Conservation (phyloP, 2,797 vertebrate genomes). For the Mormyrops attenuatus region DNA sequence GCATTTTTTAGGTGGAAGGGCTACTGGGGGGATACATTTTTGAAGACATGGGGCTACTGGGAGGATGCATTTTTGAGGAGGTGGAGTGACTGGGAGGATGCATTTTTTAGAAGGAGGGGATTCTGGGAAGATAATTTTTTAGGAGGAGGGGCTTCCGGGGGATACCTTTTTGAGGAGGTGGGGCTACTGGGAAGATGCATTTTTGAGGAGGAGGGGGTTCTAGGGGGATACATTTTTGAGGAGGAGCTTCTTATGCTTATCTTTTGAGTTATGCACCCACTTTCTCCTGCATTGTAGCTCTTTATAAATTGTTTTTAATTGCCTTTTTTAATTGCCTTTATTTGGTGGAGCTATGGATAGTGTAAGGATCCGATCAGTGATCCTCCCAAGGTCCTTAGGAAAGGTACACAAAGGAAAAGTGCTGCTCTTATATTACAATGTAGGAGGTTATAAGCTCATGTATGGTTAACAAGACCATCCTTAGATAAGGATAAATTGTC, state of each 20-base stretch:
- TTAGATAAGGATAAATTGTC: too few species aligned
- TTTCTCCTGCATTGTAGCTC: not conserved
- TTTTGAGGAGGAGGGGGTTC: not conserved
- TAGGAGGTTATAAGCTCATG: not conserved
- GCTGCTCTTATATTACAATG: too few species aligned
- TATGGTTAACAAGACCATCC: not conserved
- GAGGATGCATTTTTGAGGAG: not conserved
- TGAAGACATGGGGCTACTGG: not conserved
- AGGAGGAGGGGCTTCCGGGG: not conserved
- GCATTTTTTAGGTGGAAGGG: not conserved
- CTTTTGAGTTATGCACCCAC: not conserved
- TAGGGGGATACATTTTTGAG: not conserved
- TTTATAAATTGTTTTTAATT: not conserved
- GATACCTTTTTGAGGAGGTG: not conserved
- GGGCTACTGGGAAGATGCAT: not conserved
- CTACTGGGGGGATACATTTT: not conserved
- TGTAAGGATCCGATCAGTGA: not conserved
- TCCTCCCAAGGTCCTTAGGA: not conserved
- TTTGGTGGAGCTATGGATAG: not conserved
- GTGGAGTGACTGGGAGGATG: not conserved
- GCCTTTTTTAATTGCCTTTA: not conserved
- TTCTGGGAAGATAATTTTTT: not conserved
- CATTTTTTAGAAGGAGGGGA: too few species aligned
- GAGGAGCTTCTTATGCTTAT: not conserved
- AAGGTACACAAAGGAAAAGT: not conserved